Conservation (phyloP, 1,140 invertebrate genomes). For the Asbolus verrucosus region DNA sequence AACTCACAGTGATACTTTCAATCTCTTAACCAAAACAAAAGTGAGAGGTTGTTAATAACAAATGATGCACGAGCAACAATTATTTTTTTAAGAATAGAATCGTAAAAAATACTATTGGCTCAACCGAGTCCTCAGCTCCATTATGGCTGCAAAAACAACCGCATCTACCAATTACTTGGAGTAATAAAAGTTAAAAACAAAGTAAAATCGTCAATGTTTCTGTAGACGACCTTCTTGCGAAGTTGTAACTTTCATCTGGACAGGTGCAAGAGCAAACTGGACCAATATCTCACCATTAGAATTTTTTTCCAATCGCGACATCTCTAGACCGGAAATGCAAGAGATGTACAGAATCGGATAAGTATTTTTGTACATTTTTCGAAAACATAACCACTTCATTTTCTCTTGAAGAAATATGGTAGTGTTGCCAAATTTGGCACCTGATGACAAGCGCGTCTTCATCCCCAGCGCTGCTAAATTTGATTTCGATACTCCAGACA, state of each 20-base stretch:
- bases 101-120: too few relatives aligned
- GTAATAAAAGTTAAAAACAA: constrained; percentile 63
- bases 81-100: too few relatives aligned
- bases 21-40: too few relatives aligned
- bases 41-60: too few relatives aligned
- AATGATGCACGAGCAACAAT: too few relatives aligned
- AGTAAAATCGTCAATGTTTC: constrained; percentile 21
- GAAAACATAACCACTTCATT: too few relatives aligned
- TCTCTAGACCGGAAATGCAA: constrained; percentile 75
- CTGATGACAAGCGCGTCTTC: too few relatives aligned
- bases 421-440: too few relatives aligned
- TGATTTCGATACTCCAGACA: neutral
- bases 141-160: constrained; percentile 79
- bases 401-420: too few relatives aligned
- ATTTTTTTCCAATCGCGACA: constrained; percentile 80
- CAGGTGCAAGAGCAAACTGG: constrained; percentile 81
- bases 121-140: constrained; percentile 72
- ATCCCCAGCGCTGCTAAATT: neutral
- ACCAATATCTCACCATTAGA: constrained; percentile 84
- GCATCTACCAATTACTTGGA: constrained; percentile 76
- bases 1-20: too few relatives aligned
- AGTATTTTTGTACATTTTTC: neutral
- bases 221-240: constrained; percentile 73
- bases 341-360: constrained; percentile 46
- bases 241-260: constrained; percentile 84